Conservation (phyloP, 2,888 invertebrate genomes). For the Parelbella ahira region DNA sequence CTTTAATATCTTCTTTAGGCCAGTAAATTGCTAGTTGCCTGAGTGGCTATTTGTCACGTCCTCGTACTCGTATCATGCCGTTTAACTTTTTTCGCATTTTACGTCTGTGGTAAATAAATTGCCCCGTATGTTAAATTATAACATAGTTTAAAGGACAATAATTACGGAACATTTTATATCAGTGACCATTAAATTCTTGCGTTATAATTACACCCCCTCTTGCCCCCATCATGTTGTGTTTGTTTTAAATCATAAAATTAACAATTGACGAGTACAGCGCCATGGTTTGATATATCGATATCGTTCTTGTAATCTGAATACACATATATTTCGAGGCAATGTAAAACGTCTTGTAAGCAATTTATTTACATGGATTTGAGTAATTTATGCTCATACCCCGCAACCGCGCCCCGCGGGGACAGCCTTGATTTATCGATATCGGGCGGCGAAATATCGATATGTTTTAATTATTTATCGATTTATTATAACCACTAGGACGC, state of each 20-base stretch:
- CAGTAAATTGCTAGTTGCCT: slow-evolving; percentile 15
- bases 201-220: too few species aligned
- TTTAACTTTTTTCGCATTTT: slow-evolving; percentile 13
- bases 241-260: too few species aligned
- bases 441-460: slow-evolving; percentile 40
- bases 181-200: too few species aligned
- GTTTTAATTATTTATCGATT: slow-evolving; percentile 49
- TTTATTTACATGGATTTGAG: slow-evolving; percentile 19
- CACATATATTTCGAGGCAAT: slow-evolving; percentile 12
- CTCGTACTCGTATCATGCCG: too few species aligned
- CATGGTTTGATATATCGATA: too few species aligned
- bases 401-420: slow-evolving; percentile 22
- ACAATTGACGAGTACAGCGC: too few species aligned
- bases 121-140: not conserved
- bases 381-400: slow-evolving; percentile 16
- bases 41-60: slow-evolving; percentile 16
- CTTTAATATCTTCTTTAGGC: slow-evolving; percentile 25
- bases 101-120: slow-evolving; percentile 7
- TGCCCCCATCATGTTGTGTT: too few species aligned
- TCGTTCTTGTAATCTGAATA: too few species aligned
- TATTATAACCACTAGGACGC: too few species aligned
- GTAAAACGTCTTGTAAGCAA: slow-evolving; percentile 21
- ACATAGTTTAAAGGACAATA: not conserved
- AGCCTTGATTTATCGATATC: slow-evolving; percentile 31
- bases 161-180: not conserved